Evolutionary conservation across 2,888 invertebrate genomes (phyloP).

Genomic region (Phalera bucephala): DNA sequence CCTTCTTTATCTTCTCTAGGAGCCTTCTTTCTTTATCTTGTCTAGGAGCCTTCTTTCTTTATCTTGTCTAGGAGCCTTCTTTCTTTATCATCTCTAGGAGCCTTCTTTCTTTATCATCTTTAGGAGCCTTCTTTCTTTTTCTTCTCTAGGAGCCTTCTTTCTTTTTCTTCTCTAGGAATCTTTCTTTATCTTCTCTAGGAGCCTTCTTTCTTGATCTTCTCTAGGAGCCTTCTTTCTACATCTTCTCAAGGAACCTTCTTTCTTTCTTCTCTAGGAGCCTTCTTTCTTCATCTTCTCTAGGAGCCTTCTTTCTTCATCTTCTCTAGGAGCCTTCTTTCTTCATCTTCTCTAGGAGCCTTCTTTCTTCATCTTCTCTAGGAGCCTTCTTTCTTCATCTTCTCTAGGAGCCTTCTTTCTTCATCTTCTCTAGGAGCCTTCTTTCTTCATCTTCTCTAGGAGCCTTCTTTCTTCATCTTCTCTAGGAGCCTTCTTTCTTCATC

Average conservation of each 20-base stretch:
- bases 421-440: slow-evolving; percentile 2
- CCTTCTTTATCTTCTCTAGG: slow-evolving; percentile 6
- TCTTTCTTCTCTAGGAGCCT: no score
- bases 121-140: slow-evolving; percentile 4
- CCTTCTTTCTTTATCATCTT: background rate
- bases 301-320: slow-evolving; percentile 18
- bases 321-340: slow-evolving; percentile 9
- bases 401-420: slow-evolving; percentile 3
- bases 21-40: slow-evolving; percentile 18
- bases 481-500: no score
- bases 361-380: slow-evolving; percentile 5
- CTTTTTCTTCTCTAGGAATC: slow-evolving; percentile 11
- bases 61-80: slow-evolving; percentile 4
- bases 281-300: slow-evolving; percentile 4
- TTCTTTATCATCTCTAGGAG: slow-evolving; percentile 6
- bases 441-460: slow-evolving; percentile 7
- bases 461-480: no score
- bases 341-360: slow-evolving; percentile 5
- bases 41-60: slow-evolving; percentile 9
- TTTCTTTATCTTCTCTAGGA: slow-evolving; percentile 12
- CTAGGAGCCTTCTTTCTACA: slow-evolving; percentile 7
- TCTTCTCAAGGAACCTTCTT: slow-evolving; percentile 2
- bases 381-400: slow-evolving; percentile 6
- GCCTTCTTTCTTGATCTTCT: slow-evolving; percentile 6
- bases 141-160: slow-evolving; percentile 8